Conservation (phyloP, 2,888 invertebrate genomes). For the Chirona hameri region DNA sequence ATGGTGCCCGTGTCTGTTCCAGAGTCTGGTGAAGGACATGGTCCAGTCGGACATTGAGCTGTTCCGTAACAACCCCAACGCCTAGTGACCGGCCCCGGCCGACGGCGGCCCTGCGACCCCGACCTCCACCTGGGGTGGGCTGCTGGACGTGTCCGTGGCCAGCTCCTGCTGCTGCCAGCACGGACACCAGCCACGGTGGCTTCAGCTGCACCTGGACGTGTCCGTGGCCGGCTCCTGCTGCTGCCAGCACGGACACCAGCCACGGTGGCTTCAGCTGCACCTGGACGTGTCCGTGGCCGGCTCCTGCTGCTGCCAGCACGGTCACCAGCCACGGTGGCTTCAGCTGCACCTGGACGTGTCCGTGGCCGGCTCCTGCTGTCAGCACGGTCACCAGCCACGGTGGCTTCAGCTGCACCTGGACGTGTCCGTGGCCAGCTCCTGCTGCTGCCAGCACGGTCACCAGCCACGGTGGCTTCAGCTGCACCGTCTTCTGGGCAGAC, state of each 20-base stretch:
- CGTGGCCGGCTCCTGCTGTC: background rate
- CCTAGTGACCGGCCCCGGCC: slow-evolving; percentile 52
- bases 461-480: too few relatives aligned
- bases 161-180: background rate
- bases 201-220: background rate
- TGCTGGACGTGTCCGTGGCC: background rate
- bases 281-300: background rate
- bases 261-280: too few relatives aligned
- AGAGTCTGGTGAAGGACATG: slow-evolving; percentile 89
- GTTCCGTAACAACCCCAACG: slow-evolving; percentile 86
- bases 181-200: too few relatives aligned
- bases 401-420: too few relatives aligned
- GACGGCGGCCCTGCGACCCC: background rate
- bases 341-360: background rate
- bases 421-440: background rate
- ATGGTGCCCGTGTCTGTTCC: slow-evolving; percentile 45
- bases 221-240: background rate
- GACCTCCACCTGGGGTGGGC: too few relatives aligned
- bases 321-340: too few relatives aligned
- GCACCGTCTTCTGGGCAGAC: too few relatives aligned
- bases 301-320: background rate
- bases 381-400: too few relatives aligned
- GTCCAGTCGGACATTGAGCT: slow-evolving; percentile 82
- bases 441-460: background rate
- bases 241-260: background rate